These are phyloP conservation scores for Gymnogyps californianus DNA, from an alignment of 2,113 vertebrate genomes.

Conservation along the genomic window DNA sequence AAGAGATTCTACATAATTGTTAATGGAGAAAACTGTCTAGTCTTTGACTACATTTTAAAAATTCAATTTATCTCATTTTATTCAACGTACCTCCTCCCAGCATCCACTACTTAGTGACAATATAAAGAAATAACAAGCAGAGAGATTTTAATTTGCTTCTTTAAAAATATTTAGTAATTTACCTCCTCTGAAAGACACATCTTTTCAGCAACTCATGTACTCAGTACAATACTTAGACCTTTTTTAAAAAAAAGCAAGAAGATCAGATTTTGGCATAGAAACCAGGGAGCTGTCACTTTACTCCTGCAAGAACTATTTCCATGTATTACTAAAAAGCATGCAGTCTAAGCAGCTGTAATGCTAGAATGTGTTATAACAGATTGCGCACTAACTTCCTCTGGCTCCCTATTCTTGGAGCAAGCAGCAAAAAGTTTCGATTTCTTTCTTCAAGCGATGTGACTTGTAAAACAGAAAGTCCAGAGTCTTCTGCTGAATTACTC, in stretches of 20 bases:
- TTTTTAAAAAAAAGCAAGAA: neutral
- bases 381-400: neutral
- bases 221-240: neutral
- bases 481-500: neutral
- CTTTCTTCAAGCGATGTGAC: neutral
- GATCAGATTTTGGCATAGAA: neutral
- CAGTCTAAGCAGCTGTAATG: neutral
- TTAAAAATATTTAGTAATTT: slow-evolving; percentile 18
- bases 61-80: neutral
- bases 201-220: neutral
- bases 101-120: neutral
- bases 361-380: neutral
- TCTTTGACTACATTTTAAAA: neutral
- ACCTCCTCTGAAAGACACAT: neutral
- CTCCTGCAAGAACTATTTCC: neutral
- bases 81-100: neutral
- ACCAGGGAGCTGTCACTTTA: neutral
- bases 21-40: slow-evolving; percentile 4
- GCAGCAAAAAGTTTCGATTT: neutral
- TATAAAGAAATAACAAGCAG: slow-evolving; percentile 6
- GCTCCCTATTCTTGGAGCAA: neutral
- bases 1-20: neutral
- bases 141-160: slow-evolving; percentile 27
- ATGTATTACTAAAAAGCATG: neutral
- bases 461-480: neutral